phyloP scores from a whole-genome alignment of 2,888 invertebrate genomes.

The Alitta virens region DNA sequence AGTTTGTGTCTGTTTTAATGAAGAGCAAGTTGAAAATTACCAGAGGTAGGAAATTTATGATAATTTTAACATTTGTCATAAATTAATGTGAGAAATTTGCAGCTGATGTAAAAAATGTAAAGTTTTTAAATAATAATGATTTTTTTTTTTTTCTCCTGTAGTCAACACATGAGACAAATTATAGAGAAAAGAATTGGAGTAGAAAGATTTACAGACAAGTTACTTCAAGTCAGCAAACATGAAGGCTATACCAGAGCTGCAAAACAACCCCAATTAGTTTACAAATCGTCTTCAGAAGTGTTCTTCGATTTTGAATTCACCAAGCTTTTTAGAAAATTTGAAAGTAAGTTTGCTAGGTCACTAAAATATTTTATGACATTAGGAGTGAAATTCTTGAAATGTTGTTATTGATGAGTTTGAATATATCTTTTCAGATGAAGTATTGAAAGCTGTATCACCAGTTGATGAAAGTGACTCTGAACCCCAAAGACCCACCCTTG shows the following conservation, averaged over 20 bases:
- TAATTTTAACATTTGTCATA: too few relatives aligned
- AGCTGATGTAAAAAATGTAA: too few relatives aligned
- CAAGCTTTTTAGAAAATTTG: slow-evolving; percentile 73
- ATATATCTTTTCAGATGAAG: slow-evolving; percentile 42
- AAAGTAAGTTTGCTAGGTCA: slow-evolving; percentile 47
- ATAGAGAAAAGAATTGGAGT: slow-evolving; percentile 83
- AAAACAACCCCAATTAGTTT: slow-evolving; percentile 87
- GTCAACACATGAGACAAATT: slow-evolving; percentile 75
- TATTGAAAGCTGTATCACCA: slow-evolving; percentile 52
- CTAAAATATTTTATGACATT: not conserved
- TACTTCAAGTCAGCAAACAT: slow-evolving; percentile 81
- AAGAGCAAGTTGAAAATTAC: slow-evolving; percentile 46
- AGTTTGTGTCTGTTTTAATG: slow-evolving; percentile 68
- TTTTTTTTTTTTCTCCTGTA: slow-evolving; percentile 35
- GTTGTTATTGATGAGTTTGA: not conserved
- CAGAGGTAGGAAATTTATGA: slow-evolving; percentile 20
- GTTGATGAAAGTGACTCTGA: slow-evolving; percentile 36
- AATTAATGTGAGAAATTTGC: too few relatives aligned
- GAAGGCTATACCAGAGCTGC: slow-evolving; percentile 89
- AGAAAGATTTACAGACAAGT: slow-evolving; percentile 81
- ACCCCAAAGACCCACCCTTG: slow-evolving; percentile 40
- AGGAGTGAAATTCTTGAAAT: not conserved
- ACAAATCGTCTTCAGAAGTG: slow-evolving; percentile 73
- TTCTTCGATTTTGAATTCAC: slow-evolving; percentile 95
- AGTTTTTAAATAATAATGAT: too few relatives aligned